Conservation (phyloP, 2,888 invertebrate species). For the Rhorus exstirpatorius region DNA sequence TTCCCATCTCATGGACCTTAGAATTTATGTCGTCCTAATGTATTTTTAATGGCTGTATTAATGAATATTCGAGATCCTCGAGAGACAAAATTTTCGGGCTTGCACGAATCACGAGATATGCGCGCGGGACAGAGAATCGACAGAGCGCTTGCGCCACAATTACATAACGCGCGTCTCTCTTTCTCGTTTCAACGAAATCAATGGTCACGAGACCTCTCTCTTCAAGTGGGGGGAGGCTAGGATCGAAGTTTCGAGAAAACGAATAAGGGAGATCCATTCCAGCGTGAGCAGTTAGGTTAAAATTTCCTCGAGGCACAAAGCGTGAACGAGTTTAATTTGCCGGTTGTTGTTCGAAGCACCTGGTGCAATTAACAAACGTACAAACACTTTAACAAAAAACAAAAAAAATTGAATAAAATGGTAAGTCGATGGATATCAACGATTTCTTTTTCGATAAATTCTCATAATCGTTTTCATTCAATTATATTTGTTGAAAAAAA, state of each 20-base stretch:
- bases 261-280: constrained; percentile 62
- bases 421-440: constrained; percentile 55
- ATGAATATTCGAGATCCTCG: too few species aligned
- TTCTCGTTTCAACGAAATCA: constrained; percentile 49
- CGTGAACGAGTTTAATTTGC: constrained; percentile 76
- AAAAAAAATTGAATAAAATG: constrained; percentile 61
- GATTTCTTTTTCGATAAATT: constrained; percentile 1
- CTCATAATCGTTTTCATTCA: neutral
- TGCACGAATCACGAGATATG: neutral
- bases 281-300: constrained; percentile 75
- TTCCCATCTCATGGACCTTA: too few species aligned
- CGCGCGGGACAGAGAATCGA: constrained; percentile 25
- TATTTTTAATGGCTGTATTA: too few species aligned
- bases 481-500: constrained; percentile 9
- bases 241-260: constrained; percentile 75
- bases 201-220: constrained; percentile 64
- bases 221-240: constrained; percentile 25
- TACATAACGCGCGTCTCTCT: constrained; percentile 53
- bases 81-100: neutral
- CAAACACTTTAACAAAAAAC: constrained; percentile 41
- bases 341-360: constrained; percentile 73
- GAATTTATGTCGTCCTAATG: too few species aligned
- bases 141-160: constrained; percentile 60
- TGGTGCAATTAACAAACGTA: constrained; percentile 58
- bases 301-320: constrained; percentile 73